Base-by-base conservation (phyloP, 2,888 invertebrate species). In the Andrena trimmerana region DNA sequence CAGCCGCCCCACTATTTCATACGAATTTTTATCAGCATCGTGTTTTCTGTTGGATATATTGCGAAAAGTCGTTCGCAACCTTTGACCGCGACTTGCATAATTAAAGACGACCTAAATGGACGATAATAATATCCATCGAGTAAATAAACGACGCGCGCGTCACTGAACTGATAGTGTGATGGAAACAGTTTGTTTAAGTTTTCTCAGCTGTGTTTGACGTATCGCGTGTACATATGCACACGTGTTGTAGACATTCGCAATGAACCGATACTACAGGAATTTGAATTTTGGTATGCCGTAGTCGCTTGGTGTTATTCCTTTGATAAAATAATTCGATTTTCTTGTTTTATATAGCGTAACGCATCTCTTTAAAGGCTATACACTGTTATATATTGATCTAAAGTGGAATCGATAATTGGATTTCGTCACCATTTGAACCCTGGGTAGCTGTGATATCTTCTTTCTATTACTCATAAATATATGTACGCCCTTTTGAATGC, bases 171-270 rank as follows among this genome's bases (percentile, higher is more conserved):
- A 80, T 78, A 48, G 59, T 70, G 60, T 13, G 24, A 31, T 60
- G 33, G 70, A 27, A 76, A 8, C 42, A 36, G 68, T 69, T 79
- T 59, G 78, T 69, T 80, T 36, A 67, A 42, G 54, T 48, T 70
- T 67, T 27, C 48, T 5, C 80, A 77, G 63, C 78, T 79, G 80
- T 79, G 71, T 79, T 67, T 67, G 67, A 57, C 80, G 8, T 33
- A 52, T 66, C 42, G 48, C 69, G 50, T 65, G 36, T 29, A 31
- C 31, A 65, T 48, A 60, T 31, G 1, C 70, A 33, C 70, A 66
- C 59, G 59, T 70, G 69, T 50, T n/a, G 59, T 50, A 33, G 42
- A 59, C 66, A 70, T 62, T 31, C 50, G 13, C n/a, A 4, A 52
- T 29, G 42, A 6, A 24, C 2, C 24, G 65, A 20, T 42, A 65